Evolutionary conservation across 2,113 vertebrate genomes (phyloP), one percentile per base, ranked within the genome.

Genomic region (Eupsittula cactorum): DNA sequence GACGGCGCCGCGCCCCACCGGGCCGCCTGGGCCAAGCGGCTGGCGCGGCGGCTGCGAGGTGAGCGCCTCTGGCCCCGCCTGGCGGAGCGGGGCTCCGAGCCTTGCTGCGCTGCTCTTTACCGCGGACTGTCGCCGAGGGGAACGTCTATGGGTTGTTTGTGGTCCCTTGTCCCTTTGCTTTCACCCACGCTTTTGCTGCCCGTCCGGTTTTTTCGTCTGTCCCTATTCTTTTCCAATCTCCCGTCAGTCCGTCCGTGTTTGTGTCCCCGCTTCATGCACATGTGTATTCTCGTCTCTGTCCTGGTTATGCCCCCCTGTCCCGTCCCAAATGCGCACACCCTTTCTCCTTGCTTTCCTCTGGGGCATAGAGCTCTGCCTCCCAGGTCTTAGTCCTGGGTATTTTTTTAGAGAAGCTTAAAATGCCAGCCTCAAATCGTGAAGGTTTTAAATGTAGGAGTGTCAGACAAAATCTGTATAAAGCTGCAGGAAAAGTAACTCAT

Each of bases 41-140:
- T 99, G 98, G 92, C 96, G 27, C 95, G 97, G 39, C 95, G 97
- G 14, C 94, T 98, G 93, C 97, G 98, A 98, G 98, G 98, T 98
- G 88, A 85, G 60, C 25, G 24, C 23, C 25, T 25, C 35, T 37
- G 24, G n/a, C 59, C 59, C 53, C 23, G 16, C 23, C n/a, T 25
- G 59, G 9, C 9, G 14, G 21, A 60, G n/a, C n/a, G 21, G 59
- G 23, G n/a, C 59, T 25, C 59, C 59, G 14, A 8, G n/a, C 1
- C 59, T 25, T 25, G 59, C n/a, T 11, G n/a, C 15, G 59, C n/a
- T n/a, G 76, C 13, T 16, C 53, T 39, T 73, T 9, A 18, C 53
- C 23, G 17, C 16, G 4, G 49, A 0, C 53, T 17, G 25, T 3
- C 2, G 16, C 35, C 24, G 7, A 14, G 52, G 14, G 47, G 16